A percentile compares a stretch with the other conserved stretches of the same genome.
These are phyloP conservation scores for Microcebus murinus DNA, from an alignment of 2,113 vertebrate species.

Conservation along the genomic window DNA sequence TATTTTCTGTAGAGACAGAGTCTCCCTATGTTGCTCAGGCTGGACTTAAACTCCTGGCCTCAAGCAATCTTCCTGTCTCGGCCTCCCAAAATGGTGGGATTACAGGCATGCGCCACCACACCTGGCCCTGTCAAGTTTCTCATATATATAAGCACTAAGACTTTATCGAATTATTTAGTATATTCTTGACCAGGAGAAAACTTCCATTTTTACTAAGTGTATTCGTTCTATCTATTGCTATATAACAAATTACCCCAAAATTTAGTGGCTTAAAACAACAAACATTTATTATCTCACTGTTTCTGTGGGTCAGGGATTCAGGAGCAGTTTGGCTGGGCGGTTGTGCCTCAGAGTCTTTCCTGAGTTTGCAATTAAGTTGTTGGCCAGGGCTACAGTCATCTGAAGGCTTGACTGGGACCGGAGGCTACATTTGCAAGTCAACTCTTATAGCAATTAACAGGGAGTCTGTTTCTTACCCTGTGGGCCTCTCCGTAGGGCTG, in stretches of 20 bases:
- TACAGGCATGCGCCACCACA: no score
- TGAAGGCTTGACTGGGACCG: background rate
- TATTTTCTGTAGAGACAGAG: no score
- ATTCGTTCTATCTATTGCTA: background rate
- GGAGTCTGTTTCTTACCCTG: background rate
- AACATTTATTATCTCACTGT: background rate
- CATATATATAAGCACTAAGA: background rate
- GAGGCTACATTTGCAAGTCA: background rate
- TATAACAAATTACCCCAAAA: background rate
- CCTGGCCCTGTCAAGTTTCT: background rate
- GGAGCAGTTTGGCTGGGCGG: background rate
- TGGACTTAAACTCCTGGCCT: no score
- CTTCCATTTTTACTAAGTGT: background rate
- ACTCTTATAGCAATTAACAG: background rate
- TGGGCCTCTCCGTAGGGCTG: background rate
- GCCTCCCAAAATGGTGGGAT: no score
- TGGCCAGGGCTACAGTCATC: background rate
- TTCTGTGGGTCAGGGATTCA: background rate
- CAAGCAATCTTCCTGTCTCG: no score
- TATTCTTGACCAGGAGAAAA: background rate
- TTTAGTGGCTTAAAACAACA: background rate
- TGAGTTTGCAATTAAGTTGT: background rate
- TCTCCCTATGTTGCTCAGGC: no score
- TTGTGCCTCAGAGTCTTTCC: background rate
- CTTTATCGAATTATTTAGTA: conserved; percentile 27